These are phyloP conservation scores for Neogale vison DNA, from an alignment of 2,113 vertebrate species.

Conservation along the genomic window DNA sequence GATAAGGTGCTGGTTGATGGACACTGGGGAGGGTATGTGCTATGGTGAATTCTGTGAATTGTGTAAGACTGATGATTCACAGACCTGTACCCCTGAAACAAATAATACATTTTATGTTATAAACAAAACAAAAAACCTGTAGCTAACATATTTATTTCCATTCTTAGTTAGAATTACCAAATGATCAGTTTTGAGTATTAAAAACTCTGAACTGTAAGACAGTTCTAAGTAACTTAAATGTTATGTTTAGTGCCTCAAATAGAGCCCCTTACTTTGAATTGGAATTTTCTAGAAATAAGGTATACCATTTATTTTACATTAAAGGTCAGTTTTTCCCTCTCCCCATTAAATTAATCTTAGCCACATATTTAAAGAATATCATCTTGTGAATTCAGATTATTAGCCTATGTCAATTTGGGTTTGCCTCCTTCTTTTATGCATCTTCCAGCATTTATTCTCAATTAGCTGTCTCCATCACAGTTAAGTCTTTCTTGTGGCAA, in stretches of 20 bases:
- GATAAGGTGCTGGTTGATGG: too few species aligned
- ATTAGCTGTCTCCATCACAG: background rate
- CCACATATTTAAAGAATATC: background rate
- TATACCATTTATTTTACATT: background rate
- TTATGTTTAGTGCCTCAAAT: background rate
- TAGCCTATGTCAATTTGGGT: background rate
- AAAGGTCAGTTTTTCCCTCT: background rate
- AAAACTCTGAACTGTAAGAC: background rate
- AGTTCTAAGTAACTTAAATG: slow-evolving; percentile 1
- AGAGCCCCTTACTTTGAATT: background rate
- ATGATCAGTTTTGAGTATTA: background rate
- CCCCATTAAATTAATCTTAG: background rate
- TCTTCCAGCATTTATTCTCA: background rate
- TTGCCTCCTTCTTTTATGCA: background rate
- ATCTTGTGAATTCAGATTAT: background rate
- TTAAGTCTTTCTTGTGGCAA: background rate
- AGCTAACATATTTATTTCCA: background rate
- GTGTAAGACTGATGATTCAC: too few species aligned
- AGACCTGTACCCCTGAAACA: too few species aligned
- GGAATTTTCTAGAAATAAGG: background rate
- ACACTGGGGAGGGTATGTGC: too few species aligned
- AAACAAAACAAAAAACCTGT: background rate
- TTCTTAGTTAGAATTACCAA: background rate
- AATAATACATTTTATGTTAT: too few species aligned
- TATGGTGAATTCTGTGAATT: too few species aligned